Conservation (phyloP, 2,113 vertebrate genomes). For the Zosterops japonicus region DNA sequence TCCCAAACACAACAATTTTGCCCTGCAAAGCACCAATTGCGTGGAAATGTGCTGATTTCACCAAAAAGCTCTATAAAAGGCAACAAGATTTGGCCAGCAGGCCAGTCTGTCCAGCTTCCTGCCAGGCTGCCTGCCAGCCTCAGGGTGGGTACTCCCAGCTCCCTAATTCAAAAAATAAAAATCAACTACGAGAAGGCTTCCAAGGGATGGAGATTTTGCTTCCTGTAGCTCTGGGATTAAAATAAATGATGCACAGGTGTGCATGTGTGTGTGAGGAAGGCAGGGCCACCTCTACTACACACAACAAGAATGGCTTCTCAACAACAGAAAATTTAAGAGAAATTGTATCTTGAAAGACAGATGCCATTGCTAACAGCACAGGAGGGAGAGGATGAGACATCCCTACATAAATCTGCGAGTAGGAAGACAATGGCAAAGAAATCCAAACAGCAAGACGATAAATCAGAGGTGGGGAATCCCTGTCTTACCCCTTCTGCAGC, state of each 20-base stretch:
- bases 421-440: background rate
- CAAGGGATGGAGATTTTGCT: background rate
- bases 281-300: background rate
- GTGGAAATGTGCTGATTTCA: background rate
- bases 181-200: background rate
- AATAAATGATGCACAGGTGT: background rate
- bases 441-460: background rate
- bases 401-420: background rate
- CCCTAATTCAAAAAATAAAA: background rate
- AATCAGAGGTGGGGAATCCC: background rate
- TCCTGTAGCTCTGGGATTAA: background rate
- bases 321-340: background rate
- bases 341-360: background rate
- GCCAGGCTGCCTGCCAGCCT: constrained; percentile 65
- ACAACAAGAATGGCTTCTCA: background rate
- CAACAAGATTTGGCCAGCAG: constrained; percentile 16
- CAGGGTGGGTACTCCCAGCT: constrained; percentile 29
- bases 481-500: background rate
- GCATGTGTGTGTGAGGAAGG: background rate
- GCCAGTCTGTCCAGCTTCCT: constrained; percentile 65
- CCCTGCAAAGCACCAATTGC: background rate
- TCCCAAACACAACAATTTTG: background rate
- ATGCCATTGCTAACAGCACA: background rate
- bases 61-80: constrained; percentile 47
- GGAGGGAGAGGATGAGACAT: background rate